Percentiles rank a stretch among this genome's conserved stretches.
Evolutionary conservation across 2,888 invertebrate species (phyloP).

Genomic region (Machimus atricapillus): DNA sequence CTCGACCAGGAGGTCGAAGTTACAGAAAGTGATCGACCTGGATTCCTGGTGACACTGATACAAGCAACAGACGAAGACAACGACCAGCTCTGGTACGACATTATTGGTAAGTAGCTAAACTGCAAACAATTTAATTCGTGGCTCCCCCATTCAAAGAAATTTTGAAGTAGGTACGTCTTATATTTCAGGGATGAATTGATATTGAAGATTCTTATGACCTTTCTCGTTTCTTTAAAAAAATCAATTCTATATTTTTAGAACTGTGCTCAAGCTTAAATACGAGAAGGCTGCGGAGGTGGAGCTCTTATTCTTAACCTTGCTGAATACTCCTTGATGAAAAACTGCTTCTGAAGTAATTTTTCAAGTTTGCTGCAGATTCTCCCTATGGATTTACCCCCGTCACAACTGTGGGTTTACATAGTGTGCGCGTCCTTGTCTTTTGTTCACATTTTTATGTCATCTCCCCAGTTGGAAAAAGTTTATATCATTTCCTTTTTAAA

Average conservation of each 20-base stretch:
- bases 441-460: neutral
- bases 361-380: neutral
- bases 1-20: conserved; percentile 74
- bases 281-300: neutral
- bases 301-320: neutral
- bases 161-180: neutral
- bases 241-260: neutral
- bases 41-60: conserved; percentile 84
- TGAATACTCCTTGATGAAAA: neutral
- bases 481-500: neutral
- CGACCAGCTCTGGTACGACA: conserved; percentile 90
- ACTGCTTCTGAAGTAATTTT: neutral
- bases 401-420: neutral
- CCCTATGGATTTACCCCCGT: neutral
- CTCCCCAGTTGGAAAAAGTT: neutral
- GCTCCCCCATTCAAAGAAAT: neutral
- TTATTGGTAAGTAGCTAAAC: conserved; percentile 71
- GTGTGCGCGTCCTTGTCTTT: neutral
- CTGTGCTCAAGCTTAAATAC: neutral
- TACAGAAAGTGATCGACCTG: conserved; percentile 86
- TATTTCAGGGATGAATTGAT: neutral
- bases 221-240: neutral
- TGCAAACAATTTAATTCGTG: neutral
- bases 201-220: neutral
- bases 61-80: conserved; percentile 87